Conservation (phyloP, 2,113 vertebrate species). For the Turdus rufiventris region DNA sequence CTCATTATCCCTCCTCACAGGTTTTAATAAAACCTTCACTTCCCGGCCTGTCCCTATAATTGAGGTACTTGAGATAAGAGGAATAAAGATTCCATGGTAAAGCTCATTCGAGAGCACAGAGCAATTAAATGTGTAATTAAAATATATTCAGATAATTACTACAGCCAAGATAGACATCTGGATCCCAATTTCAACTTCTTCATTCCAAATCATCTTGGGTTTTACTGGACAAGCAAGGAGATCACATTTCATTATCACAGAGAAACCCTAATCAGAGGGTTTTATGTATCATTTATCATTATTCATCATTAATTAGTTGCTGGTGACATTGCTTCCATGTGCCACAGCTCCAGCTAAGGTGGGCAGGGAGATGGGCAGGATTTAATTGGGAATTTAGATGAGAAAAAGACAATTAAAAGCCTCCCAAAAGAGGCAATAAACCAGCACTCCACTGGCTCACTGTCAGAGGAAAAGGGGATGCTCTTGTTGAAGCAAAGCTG, state of each 20-base stretch:
- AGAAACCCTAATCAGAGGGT: background rate
- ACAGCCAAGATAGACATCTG: background rate
- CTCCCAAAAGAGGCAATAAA: background rate
- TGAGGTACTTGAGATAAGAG: background rate
- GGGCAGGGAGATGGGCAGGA: background rate
- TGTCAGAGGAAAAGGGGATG: fast-evolving
- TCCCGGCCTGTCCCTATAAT: background rate
- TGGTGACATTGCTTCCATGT: background rate
- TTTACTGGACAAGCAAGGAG: background rate
- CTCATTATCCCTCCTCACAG: background rate
- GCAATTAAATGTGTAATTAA: background rate
- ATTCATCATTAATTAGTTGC: background rate
- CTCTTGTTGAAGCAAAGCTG: background rate
- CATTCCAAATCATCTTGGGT: background rate
- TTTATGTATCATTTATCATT: background rate
- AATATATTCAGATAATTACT: background rate
- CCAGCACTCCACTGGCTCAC: background rate
- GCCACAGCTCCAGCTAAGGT: background rate
- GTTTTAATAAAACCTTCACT: background rate
- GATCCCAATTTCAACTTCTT: background rate
- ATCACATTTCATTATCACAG: background rate
- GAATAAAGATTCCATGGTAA: background rate
- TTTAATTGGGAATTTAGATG: background rate
- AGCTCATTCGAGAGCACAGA: background rate
- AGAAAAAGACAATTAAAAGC: background rate